Evolutionary conservation across 2,888 invertebrate genomes (phyloP).

Genomic region (Dexiosoma caninum): DNA sequence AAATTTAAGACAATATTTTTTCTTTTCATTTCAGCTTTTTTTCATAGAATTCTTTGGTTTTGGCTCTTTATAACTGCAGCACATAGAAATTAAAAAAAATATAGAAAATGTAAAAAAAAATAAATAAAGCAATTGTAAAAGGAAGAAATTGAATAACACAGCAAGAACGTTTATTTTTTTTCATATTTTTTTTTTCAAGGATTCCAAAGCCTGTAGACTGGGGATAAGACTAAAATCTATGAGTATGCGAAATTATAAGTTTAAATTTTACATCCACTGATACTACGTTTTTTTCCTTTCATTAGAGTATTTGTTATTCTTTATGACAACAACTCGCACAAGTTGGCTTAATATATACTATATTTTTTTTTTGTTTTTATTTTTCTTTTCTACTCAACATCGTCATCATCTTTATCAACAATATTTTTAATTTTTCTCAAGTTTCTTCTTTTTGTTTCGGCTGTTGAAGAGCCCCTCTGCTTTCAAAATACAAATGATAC

Average conservation of each 20-base stretch:
- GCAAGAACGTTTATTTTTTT: conserved; percentile 2
- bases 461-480: not conserved
- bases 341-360: conserved; percentile 23
- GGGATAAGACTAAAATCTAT: conserved; percentile 49
- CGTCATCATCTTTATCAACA: conserved; percentile 36
- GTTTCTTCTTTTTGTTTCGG: not conserved
- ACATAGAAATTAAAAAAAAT: not conserved
- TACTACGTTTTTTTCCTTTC: conserved; percentile 2
- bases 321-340: conserved; percentile 38
- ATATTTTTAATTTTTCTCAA: conserved; percentile 31
- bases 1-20: not conserved
- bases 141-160: not conserved
- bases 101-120: not conserved
- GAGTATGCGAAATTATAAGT: conserved; percentile 35
- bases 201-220: conserved; percentile 51
- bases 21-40: not conserved
- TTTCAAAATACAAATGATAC: conserved; percentile 1
- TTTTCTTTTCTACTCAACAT: not conserved
- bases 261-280: conserved; percentile 33
- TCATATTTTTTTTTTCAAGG: conserved; percentile 13
- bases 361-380: not conserved
- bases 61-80: conserved; percentile 6
- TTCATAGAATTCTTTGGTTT: conserved; percentile 18
- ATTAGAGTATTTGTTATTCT: conserved; percentile 16
- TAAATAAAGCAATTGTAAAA: conserved; percentile 5